phyloP scores from a whole-genome alignment of 2,888 invertebrate species.

The Tachina grossa region DNA sequence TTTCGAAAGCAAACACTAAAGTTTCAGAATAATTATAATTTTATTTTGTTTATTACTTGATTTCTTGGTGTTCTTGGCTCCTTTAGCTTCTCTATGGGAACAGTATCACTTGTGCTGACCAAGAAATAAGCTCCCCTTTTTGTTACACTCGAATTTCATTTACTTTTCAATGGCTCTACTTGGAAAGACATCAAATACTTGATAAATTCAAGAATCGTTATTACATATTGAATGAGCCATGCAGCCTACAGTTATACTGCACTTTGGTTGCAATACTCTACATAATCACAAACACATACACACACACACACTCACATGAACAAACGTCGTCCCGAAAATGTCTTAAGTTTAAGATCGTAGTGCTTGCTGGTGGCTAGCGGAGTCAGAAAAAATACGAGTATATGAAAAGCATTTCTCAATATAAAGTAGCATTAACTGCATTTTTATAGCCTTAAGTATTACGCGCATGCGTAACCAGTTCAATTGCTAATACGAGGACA shows the following conservation, averaged over 20 bases:
- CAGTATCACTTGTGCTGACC: too few relatives aligned
- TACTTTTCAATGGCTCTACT: conserved; percentile 39
- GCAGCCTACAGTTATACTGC: conserved; percentile 50
- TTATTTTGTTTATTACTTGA: too few relatives aligned
- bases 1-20: too few relatives aligned
- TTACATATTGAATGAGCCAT: conserved; percentile 56
- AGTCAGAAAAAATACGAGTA: conserved; percentile 1
- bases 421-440: conserved; percentile 70
- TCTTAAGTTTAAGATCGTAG: conserved; percentile 20
- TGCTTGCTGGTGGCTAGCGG: conserved; percentile 39
- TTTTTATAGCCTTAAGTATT: conserved; percentile 69
- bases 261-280: conserved; percentile 11
- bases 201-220: conserved; percentile 57
- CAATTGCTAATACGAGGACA: conserved; percentile 69
- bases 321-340: conserved; percentile 17
- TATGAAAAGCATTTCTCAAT: conserved; percentile 63
- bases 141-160: not conserved
- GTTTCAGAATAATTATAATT: too few relatives aligned
- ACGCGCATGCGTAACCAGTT: conserved; percentile 75
- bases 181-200: conserved; percentile 16
- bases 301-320: not conserved
- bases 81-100: too few relatives aligned
- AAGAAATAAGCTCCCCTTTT: too few relatives aligned
- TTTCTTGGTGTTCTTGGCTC: too few relatives aligned
- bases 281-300: not conserved